Conservation (phyloP, 2,797 vertebrate species). For the Catostomus latipinnis region DNA sequence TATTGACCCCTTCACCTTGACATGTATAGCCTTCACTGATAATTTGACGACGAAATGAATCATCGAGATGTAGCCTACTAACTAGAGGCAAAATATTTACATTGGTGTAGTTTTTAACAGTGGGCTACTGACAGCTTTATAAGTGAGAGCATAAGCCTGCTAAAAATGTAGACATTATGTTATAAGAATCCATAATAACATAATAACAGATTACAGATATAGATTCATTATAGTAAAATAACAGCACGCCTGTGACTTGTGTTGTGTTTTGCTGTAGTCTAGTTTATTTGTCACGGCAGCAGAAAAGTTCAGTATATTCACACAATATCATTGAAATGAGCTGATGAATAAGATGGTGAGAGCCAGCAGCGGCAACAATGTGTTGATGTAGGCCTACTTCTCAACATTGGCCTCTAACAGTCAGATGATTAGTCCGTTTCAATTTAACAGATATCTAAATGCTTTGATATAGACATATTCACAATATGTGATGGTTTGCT, state of each 20-base stretch:
- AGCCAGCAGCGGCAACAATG: no score
- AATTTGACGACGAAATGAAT: conserved; percentile 3
- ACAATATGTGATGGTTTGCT: conserved; percentile 26
- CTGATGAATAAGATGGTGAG: background rate
- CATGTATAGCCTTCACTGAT: background rate
- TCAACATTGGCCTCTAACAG: background rate
- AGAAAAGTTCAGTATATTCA: no score
- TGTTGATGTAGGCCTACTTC: background rate
- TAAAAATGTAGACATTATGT: background rate
- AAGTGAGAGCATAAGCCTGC: background rate
- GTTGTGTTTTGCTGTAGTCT: background rate
- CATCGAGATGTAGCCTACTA: background rate
- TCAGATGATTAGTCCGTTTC: background rate
- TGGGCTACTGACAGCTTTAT: background rate
- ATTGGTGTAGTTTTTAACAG: background rate
- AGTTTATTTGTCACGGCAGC: no score
- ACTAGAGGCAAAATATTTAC: background rate
- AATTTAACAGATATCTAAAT: conserved; percentile 6
- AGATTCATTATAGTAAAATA: no score
- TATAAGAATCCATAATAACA: background rate
- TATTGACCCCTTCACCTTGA: background rate
- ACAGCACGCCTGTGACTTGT: no score
- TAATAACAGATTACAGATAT: background rate
- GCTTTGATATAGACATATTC: conserved; percentile 30
- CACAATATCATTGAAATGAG: background rate